phyloP scores from a whole-genome alignment of 1,140 invertebrate species.

The Octopus bimaculoides region DNA sequence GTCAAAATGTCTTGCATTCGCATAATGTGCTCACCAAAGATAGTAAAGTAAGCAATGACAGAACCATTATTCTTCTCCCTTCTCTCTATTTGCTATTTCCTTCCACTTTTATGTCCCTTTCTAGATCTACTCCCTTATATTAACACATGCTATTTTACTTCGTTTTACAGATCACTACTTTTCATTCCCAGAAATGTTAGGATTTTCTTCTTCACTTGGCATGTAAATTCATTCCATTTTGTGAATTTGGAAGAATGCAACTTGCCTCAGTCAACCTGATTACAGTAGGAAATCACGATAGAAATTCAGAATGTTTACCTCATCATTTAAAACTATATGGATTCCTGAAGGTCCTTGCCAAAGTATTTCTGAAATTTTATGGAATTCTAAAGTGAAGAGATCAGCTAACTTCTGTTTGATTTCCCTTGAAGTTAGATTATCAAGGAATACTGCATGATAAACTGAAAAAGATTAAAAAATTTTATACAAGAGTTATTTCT shows the following conservation, averaged over 20 bases:
- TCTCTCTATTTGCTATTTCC: too few relatives aligned
- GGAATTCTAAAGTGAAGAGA: slow-evolving; percentile 62
- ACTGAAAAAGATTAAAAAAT: slow-evolving; percentile 55
- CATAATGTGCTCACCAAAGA: too few relatives aligned
- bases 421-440: slow-evolving; percentile 66
- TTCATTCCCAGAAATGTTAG: neutral
- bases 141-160: neutral
- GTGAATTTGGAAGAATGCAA: too few relatives aligned
- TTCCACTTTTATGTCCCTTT: too few relatives aligned
- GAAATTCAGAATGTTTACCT: slow-evolving; percentile 56
- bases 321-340: slow-evolving; percentile 73
- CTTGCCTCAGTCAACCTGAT: neutral
- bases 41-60: too few relatives aligned
- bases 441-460: slow-evolving; percentile 79
- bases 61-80: too few relatives aligned
- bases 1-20: too few relatives aligned
- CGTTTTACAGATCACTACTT: neutral
- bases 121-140: neutral
- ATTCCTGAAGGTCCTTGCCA: slow-evolving; percentile 74
- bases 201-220: neutral
- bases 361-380: slow-evolving; percentile 67
- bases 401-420: slow-evolving; percentile 68
- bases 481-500: too few relatives aligned
- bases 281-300: neutral
- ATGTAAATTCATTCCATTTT: neutral